Base-by-base conservation (phyloP, 2,113 vertebrate genomes). In the Delphinapterus leucas region DNA sequence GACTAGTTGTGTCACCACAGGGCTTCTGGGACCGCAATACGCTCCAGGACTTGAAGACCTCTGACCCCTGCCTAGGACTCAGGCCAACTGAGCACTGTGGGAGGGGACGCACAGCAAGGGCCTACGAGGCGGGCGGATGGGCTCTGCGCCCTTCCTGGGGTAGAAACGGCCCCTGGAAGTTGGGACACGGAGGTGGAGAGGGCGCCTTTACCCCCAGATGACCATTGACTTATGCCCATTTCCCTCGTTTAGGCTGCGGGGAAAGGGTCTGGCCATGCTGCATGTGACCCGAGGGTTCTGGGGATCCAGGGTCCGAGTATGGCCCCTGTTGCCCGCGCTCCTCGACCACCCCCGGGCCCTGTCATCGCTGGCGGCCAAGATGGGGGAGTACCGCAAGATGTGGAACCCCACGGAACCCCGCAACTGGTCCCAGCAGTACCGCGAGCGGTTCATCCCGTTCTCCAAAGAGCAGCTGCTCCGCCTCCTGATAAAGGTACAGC, bases 361-460 rank as follows among this genome's bases (percentile, higher is more conserved):
- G 38, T 97, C 98, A 14, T 98, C 98, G 61, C 95, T 98, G 76
- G 92, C 87, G 65, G 77, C 95, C 95, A 98, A 97, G 94, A 98
- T 98, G 97, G 97, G 96, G 85, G 97, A 95, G 92, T 98, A 98
- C 93, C 97, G 97, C 95, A 98, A 96, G 97, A 98, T 98, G 97
- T 95, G 98, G 98, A 98, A 98, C 92, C 98, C 98, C 77, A 98
- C 81, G 33, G 97, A 98, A 71, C 98, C 98, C 93, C 96, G 98
- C 26, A 90, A 98, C 93, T 98, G 98, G 98, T 70, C 97, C 31
- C 87, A 93, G 95, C 98, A 98, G 76, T 98, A 98, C 92, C 97
- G 95, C 25, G 98, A 98, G 41, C 95, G 98, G 74, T 98, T 96
- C 97, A 98, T 98, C 92, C 98, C 98, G 0, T 98, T 98, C 93